Base-by-base conservation (phyloP, 2,113 vertebrate species). In the Paramisgurnus dabryanus region DNA sequence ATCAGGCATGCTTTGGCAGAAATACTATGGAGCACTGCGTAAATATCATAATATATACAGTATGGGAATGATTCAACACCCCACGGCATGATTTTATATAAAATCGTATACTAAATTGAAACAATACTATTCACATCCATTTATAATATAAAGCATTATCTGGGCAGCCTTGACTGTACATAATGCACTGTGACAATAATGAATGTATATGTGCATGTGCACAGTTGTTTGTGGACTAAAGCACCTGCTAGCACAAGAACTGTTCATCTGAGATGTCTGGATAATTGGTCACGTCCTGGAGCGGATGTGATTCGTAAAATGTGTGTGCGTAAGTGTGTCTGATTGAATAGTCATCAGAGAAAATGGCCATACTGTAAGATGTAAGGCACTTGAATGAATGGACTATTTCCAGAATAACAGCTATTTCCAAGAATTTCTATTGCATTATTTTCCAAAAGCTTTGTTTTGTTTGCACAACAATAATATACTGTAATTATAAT, bases 281-380 rank as follows among this genome's bases (percentile, higher is more conserved):
- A 27, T 80, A 80, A 72, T 40, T 69, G 45, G 22, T 64, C 60
- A 80, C 13, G 50, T 55, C 58, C 53, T 22, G 39, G 40, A 73
- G 55, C 60, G 55, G 53, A 58, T 73, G 70, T 22, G 70, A 60
- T 60, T 60, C 53, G 12, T 40, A 43, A 50, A 8, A 41, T 73
- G 40, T 73, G 70, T 3, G 10, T 72, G 39, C 11, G 53, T 6
- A 2, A 0, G 70, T 73, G 70, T 45, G n/a, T 7, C 17, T 4
- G 11, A 73, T 10, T 22, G 70, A 73, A n/a, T 53, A 72, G 17
- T 58, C 39, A 72, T 72, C 53, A 74, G 57, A 75, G 18, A 63
- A 47, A 75, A 1, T 7, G 58, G 8, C n/a, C 18, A 34, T 22
- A 50, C 50, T 15, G 50, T 53, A 64, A 63, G 72, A 75, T 75